Conservation (phyloP, 2,113 vertebrate species). For the Microcebus ravelobensis region DNA sequence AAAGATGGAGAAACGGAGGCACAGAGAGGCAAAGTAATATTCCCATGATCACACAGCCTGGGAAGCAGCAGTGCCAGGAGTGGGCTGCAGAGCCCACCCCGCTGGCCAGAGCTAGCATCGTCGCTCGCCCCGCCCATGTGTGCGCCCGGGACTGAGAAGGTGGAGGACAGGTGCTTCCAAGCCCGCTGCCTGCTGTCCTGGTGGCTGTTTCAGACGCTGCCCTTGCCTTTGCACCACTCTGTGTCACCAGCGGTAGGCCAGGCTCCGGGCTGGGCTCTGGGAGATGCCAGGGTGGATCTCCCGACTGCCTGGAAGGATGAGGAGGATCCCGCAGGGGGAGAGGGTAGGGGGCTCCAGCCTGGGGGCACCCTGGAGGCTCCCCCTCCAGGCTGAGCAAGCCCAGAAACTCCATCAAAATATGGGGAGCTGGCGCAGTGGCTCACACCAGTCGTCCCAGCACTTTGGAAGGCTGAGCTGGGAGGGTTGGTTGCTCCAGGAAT, state of each 20-base stretch:
- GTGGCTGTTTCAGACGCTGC: neutral
- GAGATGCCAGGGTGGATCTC: neutral
- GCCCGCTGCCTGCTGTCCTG: too few relatives aligned
- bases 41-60: neutral
- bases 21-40: neutral
- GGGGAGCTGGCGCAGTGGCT: neutral
- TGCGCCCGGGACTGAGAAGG: neutral
- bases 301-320: fast-evolving
- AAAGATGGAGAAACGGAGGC: neutral
- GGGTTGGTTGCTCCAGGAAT: too few relatives aligned
- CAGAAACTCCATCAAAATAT: neutral
- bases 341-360: too few relatives aligned
- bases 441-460: too few relatives aligned
- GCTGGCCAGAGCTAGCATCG: fast-evolving
- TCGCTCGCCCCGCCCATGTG: neutral
- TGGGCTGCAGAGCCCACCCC: neutral
- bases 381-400: neutral
- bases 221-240: too few relatives aligned
- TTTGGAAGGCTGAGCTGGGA: too few relatives aligned
- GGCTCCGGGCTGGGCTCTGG: neutral
- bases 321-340: neutral
- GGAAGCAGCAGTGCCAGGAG: neutral
- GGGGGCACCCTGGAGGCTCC: too few relatives aligned
- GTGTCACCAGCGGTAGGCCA: fast-evolving
- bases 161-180: neutral